These are phyloP conservation scores for Microcebus murinus DNA, from an alignment of 2,113 vertebrate species.

Conservation along the genomic window DNA sequence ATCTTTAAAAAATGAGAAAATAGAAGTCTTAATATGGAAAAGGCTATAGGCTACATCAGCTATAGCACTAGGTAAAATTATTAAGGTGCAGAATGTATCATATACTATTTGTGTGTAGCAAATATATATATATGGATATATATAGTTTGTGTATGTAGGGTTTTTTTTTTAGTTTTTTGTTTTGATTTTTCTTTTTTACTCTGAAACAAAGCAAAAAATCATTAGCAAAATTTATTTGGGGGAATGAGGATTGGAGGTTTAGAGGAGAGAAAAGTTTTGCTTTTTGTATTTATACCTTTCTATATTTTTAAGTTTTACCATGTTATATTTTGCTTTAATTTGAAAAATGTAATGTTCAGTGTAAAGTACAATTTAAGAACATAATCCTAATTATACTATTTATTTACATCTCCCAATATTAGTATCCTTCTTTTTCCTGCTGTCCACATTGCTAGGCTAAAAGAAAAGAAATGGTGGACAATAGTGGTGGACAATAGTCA, in stretches of 20 bases:
- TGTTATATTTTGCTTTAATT: not conserved
- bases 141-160: not conserved
- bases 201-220: constrained; percentile 3
- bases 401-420: not conserved
- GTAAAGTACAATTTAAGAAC: not conserved
- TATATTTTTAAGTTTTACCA: not conserved
- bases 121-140: not conserved
- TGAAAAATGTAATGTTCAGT: not conserved
- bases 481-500: not conserved
- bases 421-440: not conserved
- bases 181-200: not conserved
- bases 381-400: not conserved
- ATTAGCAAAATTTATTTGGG: not conserved
- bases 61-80: not conserved
- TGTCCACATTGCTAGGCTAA: not conserved
- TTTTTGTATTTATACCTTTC: not conserved
- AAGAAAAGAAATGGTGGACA: not conserved
- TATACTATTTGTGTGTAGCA: not conserved
- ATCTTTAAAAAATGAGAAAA: not conserved
- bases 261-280: not conserved
- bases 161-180: not conserved
- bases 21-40: not conserved
- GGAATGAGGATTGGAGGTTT: not conserved
- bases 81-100: not conserved
- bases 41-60: not conserved